Evolutionary conservation across 2,888 invertebrate species (phyloP), one percentile per base, ranked within the genome.

Genomic region (Tinea semifulvella): DNA sequence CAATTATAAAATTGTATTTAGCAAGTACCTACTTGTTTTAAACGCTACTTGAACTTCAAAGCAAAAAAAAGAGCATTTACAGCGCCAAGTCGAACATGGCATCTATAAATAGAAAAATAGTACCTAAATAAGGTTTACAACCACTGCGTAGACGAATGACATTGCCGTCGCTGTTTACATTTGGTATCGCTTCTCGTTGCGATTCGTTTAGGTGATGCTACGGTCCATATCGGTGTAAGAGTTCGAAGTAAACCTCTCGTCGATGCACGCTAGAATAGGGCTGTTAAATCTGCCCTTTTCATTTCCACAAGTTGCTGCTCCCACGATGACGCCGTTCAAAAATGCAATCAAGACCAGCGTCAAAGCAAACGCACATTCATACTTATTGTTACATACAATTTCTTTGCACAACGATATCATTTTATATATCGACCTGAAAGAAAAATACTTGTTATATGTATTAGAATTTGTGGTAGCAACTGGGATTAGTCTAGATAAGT

Each of bases 281-380:
- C 72, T 77, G 48, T 73, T 70, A 49, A 77, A 75, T 46, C 57
- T 60, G 10, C 79, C 63, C 5, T 62, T 60, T 45, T 61, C 56
- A 1, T 66, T 57, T 6, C 76, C 74, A 43, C 79, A 79, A 1
- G 74, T 65, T 1, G 70, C 74, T 27, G 70, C 72, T 1, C 77
- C 79, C 19, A 75, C 44, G 8, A 79, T 22, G 10, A 76, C 14
- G 1, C 79, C 77, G 17, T 57, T 5, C n/a, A 62, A 38, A 50
- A 74, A 76, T 2, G 60, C 52, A 1, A 61, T 7, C 10, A 26
- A 2, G 3, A 36, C n/a, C n/a, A 36, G 10, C 4, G 20, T 11
- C 2, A 17, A 42, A 42, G n/a, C 19, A n/a, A 35, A 5, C 18
- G 1, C 11, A 22, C 46, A 25, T 18, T 16, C 8, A 35, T 27